Evolutionary conservation across 2,888 invertebrate species (phyloP), one percentile per base, ranked within the genome.

Genomic region (Adelognathus sp.): DNA sequence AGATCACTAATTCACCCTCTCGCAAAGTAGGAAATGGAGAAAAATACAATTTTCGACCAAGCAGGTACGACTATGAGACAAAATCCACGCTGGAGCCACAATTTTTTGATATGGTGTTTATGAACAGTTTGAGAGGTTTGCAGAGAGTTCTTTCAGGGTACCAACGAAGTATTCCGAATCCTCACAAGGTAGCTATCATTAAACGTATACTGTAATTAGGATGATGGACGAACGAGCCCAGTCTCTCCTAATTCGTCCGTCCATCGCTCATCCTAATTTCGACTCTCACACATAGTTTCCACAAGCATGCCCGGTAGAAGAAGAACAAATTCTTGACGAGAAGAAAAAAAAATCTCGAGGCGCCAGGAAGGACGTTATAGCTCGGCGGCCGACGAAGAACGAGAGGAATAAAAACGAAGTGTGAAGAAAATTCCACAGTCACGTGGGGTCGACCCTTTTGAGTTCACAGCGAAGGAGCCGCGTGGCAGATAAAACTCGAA

Each of bases 391-490:
- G 27, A 46, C 11, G 21, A 61, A 14, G n/a, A 52, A 52, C 24
- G 14, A 39, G 24, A 14, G 14, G 24, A 3, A 24, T 24, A 24
- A 4, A 24, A 36, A 24, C 18, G 39, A 54, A 54, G 24, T 54
- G 54, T 39, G 29, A 67, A 6, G 41, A 11, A 67, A 67, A 67
- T 67, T 67, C 67, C 67, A 54, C 36, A 16, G 33, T 33, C 64
- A 64, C 63, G 63, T 64, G 46, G 63, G 46, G 46, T 46, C 46
- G 63, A 33, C 33, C 61, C 61, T 61, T 50, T 54, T 39, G 36
- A 9, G 18, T 31, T 33, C 11, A 7, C 29, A 27, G 33, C 36
- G 64, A 69, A 18, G 50, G 66, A 31, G n/a, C 18, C 33, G 50
- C 29, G 50, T 41, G 50, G 66, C n/a, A n/a, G n/a, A 64, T 70